A percentile compares a stretch with the other conserved stretches of the same genome.
phyloP scores from a whole-genome alignment of 2,797 vertebrate genomes.

The Melanitta fusca region DNA sequence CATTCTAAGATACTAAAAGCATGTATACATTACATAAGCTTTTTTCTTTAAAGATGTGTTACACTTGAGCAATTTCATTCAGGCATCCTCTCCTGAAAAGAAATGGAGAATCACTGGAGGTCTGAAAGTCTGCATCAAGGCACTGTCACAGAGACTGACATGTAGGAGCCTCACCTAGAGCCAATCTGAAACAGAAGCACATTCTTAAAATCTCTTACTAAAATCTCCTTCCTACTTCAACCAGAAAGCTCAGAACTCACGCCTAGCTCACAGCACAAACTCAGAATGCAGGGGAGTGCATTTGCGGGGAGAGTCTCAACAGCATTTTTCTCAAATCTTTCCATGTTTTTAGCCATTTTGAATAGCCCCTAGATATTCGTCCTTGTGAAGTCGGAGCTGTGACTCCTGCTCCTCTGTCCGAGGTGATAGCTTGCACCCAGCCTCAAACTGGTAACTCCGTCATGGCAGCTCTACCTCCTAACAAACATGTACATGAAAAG shows the following conservation, averaged over 20 bases:
- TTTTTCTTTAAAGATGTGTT: not conserved
- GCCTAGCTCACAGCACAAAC: not conserved
- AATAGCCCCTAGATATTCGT: not conserved
- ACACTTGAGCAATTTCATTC: not conserved
- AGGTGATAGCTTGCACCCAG: not conserved
- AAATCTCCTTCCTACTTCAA: not conserved
- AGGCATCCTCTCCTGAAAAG: not conserved
- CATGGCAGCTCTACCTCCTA: not conserved
- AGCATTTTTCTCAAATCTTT: not conserved
- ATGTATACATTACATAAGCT: not conserved
- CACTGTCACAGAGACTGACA: not conserved
- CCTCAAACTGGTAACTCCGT: not conserved
- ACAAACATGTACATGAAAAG: not conserved
- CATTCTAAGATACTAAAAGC: conserved; percentile 6
- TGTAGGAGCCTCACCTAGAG: not conserved
- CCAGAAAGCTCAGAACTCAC: not conserved
- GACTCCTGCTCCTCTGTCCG: not conserved
- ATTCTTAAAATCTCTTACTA: not conserved
- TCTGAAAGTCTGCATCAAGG: not conserved
- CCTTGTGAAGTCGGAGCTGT: not conserved
- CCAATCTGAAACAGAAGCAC: not conserved
- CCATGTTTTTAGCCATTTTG: not conserved
- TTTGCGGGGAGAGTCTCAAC: not conserved
- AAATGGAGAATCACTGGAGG: not conserved
- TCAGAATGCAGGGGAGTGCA: not conserved